These are phyloP conservation scores for Corella eumyota DNA, from an alignment of 23 tunicate genomes.

Conservation along the genomic window DNA sequence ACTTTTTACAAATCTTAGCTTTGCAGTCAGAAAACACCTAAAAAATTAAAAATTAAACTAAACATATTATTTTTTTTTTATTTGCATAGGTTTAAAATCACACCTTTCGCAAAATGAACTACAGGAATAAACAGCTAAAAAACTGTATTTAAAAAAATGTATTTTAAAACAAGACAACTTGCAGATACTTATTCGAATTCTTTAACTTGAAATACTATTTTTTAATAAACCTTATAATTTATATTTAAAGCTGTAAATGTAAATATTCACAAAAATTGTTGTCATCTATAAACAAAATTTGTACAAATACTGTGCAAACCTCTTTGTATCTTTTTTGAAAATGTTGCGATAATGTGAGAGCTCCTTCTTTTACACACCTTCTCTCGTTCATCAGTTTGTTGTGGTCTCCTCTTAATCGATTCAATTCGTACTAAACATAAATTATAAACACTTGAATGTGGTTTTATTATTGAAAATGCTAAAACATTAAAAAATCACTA, in stretches of 20 bases:
- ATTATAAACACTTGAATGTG: not conserved
- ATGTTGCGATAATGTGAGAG: conserved; percentile 19
- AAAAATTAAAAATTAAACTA: not conserved
- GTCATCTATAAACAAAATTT: too few relatives aligned
- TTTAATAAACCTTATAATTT: too few relatives aligned
- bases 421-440: conserved; percentile 25
- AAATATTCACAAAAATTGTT: too few relatives aligned
- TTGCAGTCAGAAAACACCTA: conserved; percentile 1
- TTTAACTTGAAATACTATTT: too few relatives aligned
- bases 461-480: not conserved
- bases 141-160: too few relatives aligned
- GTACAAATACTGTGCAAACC: too few relatives aligned
- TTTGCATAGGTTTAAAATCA: not conserved
- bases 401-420: conserved; percentile 39
- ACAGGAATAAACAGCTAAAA: too few relatives aligned
- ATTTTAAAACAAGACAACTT: too few relatives aligned
- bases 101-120: too few relatives aligned
- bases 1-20: conserved; percentile 1
- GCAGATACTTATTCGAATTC: too few relatives aligned
- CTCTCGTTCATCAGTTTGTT: conserved; percentile 53
- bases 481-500: not conserved
- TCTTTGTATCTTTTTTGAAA: conserved; percentile 32
- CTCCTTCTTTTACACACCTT: conserved; percentile 38
- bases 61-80: not conserved
- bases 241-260: too few relatives aligned